These are phyloP conservation scores for Cerceris rybyensis DNA, from an alignment of 2,888 invertebrate species.

Conservation along the genomic window DNA sequence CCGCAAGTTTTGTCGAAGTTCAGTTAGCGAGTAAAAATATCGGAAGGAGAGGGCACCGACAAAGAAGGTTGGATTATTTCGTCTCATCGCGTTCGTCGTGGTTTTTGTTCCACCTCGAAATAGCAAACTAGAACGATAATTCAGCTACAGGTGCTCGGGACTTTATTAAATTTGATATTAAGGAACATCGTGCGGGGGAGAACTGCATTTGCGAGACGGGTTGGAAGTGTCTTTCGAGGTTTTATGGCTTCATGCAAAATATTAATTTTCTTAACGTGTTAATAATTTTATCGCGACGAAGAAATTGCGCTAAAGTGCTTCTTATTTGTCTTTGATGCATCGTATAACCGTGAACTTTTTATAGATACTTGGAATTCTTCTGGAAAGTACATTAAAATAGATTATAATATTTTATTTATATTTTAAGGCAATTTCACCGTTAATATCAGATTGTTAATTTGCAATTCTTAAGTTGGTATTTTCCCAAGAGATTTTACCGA, in stretches of 20 bases:
- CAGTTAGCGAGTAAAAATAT: conserved; percentile 26
- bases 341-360: no score
- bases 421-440: no score
- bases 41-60: conserved; percentile 32
- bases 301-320: not conserved
- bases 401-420: no score
- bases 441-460: no score
- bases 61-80: conserved; percentile 52
- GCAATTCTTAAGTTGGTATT: no score
- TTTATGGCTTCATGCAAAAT: conserved; percentile 2
- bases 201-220: not conserved
- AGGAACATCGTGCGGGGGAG: conserved; percentile 7
- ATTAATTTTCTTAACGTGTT: not conserved
- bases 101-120: conserved; percentile 62
- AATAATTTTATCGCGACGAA: not conserved
- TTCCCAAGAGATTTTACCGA: no score
- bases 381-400: no score
- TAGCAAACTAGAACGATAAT: conserved; percentile 75
- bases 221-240: not conserved
- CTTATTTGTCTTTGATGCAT: not conserved
- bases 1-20: conserved; percentile 46
- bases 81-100: conserved; percentile 30
- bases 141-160: conserved; percentile 76
- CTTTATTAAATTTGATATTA: conserved; percentile 69
- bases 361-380: no score